These are phyloP conservation scores for Argopecten irradians DNA, from an alignment of 1,140 invertebrate species.

Conservation along the genomic window DNA sequence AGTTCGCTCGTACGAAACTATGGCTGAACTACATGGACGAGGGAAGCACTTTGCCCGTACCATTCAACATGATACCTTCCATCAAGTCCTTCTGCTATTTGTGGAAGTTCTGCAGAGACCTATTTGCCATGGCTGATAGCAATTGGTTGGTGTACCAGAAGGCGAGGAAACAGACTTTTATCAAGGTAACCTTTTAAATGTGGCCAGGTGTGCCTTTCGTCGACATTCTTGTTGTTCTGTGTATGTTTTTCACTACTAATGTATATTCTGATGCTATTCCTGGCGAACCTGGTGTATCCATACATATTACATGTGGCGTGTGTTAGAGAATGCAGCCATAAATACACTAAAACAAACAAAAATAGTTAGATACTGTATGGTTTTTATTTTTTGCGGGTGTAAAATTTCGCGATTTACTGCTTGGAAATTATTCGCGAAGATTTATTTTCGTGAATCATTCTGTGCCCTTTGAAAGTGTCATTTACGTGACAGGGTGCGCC, in stretches of 20 bases:
- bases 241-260: background rate
- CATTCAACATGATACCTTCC: constrained; percentile 94
- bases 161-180: constrained; percentile 71
- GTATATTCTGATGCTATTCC: background rate
- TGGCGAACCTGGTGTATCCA: no score
- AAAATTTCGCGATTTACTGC: no score
- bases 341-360: no score
- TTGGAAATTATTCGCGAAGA: no score
- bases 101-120: constrained; percentile 62
- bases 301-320: no score
- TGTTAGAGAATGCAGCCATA: no score
- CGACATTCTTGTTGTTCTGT: background rate
- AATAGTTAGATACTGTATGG: no score
- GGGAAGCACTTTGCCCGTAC: constrained; percentile 90
- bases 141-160: constrained; percentile 60
- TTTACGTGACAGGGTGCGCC: no score
- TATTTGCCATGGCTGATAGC: constrained; percentile 53
- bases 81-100: constrained; percentile 79
- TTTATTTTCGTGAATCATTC: no score
- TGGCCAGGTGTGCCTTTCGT: background rate
- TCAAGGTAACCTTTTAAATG: constrained; percentile 63
- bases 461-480: no score
- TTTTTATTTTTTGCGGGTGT: no score
- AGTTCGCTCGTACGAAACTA: constrained; percentile 92
- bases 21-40: constrained; percentile 98